Evolutionary conservation across 2,797 vertebrate species (phyloP), one percentile per base, ranked within the genome.

Genomic region (Sphaeramia orbicularis): DNA sequence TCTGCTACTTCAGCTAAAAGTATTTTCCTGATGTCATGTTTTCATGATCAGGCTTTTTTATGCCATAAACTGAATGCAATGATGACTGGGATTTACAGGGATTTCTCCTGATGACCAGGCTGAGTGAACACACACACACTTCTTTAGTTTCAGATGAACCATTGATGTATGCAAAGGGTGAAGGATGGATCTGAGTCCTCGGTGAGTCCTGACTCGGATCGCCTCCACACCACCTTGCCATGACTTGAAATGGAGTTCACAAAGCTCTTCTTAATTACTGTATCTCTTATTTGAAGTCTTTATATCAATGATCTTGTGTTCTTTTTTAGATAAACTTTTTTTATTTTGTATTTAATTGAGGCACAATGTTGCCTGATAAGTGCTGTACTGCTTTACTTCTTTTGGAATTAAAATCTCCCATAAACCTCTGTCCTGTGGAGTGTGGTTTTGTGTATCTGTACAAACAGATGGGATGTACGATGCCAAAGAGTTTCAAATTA

Each of bases 191-290:
- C 19, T 44, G 12, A 57, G 36, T 45, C 14, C 27, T 18, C 4
- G n/a, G 27, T 7, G 10, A 35, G 7, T 40, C 13, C 16, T 35
- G 15, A 51, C 27, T 42, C n/a, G 27, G 10, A n/a, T 45, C 1
- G 4, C 37, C n/a, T 30, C 1, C 18, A 16, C 36, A 53, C 14
- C 9, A 37, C 47, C 41, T 13, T n/a, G 41, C 7, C 13, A 47
- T 64, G 45, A 86, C 73, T 81, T 86, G 61, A 89, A 76, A 35
- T 56, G 66, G 52, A 35, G 6, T 32, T 47, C 27, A 54, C n/a
- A 44, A 41, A 70, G 10, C 6, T 11, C 50, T 74, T 9, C 47
- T 41, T 44, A 35, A 18, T 55, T 36, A 49, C 6, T 45, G 12
- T n/a, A 40, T 16, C 13, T n/a, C 40, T 56, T 59, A 71, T 76